Evolutionary conservation across 1,140 invertebrate species (phyloP), one percentile per base, ranked within the genome.

Genomic region (Samia ricini): DNA sequence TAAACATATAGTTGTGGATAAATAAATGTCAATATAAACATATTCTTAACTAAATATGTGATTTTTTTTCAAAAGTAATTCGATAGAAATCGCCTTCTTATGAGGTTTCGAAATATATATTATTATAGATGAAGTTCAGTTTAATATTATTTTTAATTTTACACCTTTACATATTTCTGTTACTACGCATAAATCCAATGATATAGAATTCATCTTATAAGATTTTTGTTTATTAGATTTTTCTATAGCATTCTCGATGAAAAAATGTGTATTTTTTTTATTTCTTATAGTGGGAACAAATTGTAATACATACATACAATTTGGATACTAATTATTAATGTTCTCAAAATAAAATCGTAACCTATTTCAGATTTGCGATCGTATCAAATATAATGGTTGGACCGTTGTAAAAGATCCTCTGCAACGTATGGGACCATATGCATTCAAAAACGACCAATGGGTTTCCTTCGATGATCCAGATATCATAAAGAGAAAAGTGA

Each of bases 361-460:
- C 33, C 15, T 18, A 55, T 82, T 83, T 55, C 62, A 96, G 92
- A 97, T 97, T 69, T 97, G 96, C 76, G 93, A 96, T 61, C 92
- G 94, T 56, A 91, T 97, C n/a, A 93, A 91, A 60, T 94, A 94
- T 71, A 91, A 93, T 48, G 94, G 94, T 1, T 98, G 96, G 96
- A 94, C 91, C 1, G 93, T 97, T 0, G 93, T 96, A 0, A 93
- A 96, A 77, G 96, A 97, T 79, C 91, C 94, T 8, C 81, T 94
- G 33, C 88, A 92, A 5, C 89, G 95, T 33, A 96, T 98, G 93
- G 97, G 97, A 4, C 97, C 97, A 0, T 97, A 95, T 76, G 96
- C 96, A 0, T 96, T 94, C 76, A 95, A 95, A 64, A 95, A 93
- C 8, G 95, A 95, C 60, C 96, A 98, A 79, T 98, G 97, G 97